phyloP scores from a whole-genome alignment of 2,113 vertebrate species.

The Erythrolamprus reginae region DNA sequence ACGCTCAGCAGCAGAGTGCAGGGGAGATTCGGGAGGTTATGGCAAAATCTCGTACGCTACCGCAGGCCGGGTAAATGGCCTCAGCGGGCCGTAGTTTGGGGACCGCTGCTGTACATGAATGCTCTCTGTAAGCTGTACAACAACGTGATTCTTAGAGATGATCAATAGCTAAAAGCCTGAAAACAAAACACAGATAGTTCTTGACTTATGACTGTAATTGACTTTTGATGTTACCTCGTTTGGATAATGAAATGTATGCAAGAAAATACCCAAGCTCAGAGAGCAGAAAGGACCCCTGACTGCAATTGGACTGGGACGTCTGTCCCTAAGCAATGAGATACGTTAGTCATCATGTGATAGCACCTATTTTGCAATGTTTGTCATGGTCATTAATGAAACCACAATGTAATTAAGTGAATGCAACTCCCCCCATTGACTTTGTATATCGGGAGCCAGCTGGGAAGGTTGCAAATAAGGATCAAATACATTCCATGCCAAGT shows the following conservation, averaged over 20 bases:
- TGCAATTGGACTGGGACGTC: background rate
- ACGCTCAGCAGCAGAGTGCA: no score
- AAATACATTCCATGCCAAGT: no score
- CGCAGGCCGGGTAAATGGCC: no score
- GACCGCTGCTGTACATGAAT: no score
- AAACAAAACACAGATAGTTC: background rate
- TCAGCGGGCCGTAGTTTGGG: no score
- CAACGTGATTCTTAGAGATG: background rate
- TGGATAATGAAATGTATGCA: background rate
- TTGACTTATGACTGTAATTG: background rate
- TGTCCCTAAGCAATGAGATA: background rate
- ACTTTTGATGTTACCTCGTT: background rate
- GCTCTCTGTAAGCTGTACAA: background rate
- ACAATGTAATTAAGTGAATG: background rate
- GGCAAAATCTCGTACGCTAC: no score
- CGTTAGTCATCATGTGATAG: background rate
- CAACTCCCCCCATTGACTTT: background rate
- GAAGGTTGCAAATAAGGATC: background rate
- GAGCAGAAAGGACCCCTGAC: no score
- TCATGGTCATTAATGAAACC: background rate
- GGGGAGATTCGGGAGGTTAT: no score
- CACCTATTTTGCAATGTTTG: background rate
- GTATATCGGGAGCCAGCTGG: background rate
- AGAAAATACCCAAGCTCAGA: background rate
- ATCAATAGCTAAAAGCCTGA: background rate